phyloP scores from a whole-genome alignment of 2,888 invertebrate genomes.

The Drosophila flavopinicola region DNA sequence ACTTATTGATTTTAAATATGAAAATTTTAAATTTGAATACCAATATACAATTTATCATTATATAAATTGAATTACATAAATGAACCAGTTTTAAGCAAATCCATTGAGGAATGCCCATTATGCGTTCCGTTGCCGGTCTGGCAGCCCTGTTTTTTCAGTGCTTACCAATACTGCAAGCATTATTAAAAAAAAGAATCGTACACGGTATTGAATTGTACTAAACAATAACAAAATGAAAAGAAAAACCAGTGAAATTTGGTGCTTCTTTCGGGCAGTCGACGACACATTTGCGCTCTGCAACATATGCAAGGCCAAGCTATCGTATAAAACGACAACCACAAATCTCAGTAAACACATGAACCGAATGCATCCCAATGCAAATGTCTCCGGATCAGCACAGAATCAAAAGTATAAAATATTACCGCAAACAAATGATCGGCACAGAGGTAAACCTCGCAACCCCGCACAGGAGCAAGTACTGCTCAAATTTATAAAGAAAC shows the following conservation, averaged over 20 bases:
- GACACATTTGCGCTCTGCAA: conserved; percentile 67
- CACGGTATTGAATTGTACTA: conserved; percentile 24
- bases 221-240: conserved; percentile 55
- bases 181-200: conserved; percentile 33
- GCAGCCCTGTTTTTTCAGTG: background rate
- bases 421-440: conserved; percentile 45
- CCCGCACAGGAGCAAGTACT: conserved; percentile 55
- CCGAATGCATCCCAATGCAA: conserved; percentile 60
- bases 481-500: conserved; percentile 60
- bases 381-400: conserved; percentile 20
- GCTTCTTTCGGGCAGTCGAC: conserved; percentile 63
- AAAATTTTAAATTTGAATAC: too few relatives aligned
- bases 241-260: conserved; percentile 68
- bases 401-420: conserved; percentile 49
- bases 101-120: conserved; percentile 1
- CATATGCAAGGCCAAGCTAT: conserved; percentile 65
- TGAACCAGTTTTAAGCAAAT: background rate
- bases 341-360: conserved; percentile 69
- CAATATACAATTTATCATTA: too few relatives aligned
- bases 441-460: conserved; percentile 61
- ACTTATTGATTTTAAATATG: too few relatives aligned
- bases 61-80: too few relatives aligned
- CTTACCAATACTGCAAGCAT: conserved; percentile 30
- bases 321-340: conserved; percentile 68
- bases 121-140: background rate